Percentiles rank a stretch among this genome's conserved stretches.
Conservation (phyloP, 2,888 invertebrate genomes). For the Lasioglossum morio region DNA sequence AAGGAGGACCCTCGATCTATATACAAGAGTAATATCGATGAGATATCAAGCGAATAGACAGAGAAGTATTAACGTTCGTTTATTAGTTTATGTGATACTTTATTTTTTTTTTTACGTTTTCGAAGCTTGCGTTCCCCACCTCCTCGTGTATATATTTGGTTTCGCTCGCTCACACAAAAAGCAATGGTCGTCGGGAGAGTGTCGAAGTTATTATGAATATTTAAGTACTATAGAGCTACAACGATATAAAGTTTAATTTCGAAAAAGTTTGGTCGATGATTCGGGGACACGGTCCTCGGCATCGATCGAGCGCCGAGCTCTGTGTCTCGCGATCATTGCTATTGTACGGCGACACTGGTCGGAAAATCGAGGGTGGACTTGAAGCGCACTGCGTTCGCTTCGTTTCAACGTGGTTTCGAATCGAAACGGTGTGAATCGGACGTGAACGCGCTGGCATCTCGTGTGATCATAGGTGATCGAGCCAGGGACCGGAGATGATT, state of each 20-base stretch:
- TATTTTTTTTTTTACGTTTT: background rate
- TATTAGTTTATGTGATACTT: background rate
- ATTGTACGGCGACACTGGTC: background rate
- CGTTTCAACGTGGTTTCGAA: background rate
- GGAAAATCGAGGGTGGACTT: conserved; percentile 43
- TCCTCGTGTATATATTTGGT: conserved; percentile 27
- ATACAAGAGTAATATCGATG: conserved; percentile 64
- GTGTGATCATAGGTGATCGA: conserved; percentile 7
- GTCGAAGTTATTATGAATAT: conserved; percentile 65
- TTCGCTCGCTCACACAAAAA: conserved; percentile 46
- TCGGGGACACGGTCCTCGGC: conserved; percentile 36
- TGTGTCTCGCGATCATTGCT: conserved; percentile 4
- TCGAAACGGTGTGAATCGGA: background rate
- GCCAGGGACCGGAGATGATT: conserved; percentile 18
- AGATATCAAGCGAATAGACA: conserved; percentile 61
- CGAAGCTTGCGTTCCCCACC: conserved; percentile 38
- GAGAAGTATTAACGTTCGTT: conserved; percentile 45
- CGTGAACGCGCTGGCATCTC: conserved; percentile 14
- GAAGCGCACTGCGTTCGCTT: background rate
- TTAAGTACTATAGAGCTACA: conserved; percentile 56
- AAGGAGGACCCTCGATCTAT: conserved; percentile 40
- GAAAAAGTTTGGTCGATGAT: conserved; percentile 45
- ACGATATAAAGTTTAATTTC: conserved; percentile 63
- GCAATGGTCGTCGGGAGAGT: conserved; percentile 55
- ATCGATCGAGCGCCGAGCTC: conserved; percentile 12